Conservation (phyloP, 2,113 vertebrate genomes). For the Atherinomorus stipes region DNA sequence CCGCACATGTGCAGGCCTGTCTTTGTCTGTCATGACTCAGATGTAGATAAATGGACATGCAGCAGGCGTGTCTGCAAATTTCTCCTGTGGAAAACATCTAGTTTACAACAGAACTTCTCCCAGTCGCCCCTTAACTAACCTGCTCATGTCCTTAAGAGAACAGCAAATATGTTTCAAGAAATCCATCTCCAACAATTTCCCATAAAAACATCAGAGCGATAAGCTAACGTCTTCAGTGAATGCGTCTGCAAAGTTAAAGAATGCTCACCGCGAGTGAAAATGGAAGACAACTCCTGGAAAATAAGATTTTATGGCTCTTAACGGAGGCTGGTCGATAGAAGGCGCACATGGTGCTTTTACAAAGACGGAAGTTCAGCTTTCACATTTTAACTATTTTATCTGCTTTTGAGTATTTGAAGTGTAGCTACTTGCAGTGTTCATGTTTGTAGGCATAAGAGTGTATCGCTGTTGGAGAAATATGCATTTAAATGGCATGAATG, state of each 20-base stretch:
- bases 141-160: too few relatives aligned
- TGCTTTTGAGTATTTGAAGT: slow-evolving; percentile 9
- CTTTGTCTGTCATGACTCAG: too few relatives aligned
- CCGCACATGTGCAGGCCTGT: too few relatives aligned
- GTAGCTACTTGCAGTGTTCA: too few relatives aligned
- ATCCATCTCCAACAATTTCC: too few relatives aligned
- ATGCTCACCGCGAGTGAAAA: neutral
- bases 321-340: slow-evolving; percentile 20
- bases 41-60: too few relatives aligned
- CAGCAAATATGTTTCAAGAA: too few relatives aligned
- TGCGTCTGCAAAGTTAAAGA: slow-evolving; percentile 1
- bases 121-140: too few relatives aligned
- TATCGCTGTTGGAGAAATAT: neutral
- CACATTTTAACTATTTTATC: slow-evolving; percentile 24
- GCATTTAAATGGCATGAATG: neutral
- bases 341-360: neutral
- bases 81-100: neutral
- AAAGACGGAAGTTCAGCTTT: slow-evolving; percentile 16
- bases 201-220: too few relatives aligned
- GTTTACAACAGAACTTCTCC: neutral
- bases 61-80: too few relatives aligned
- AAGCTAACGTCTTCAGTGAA: slow-evolving; percentile 5
- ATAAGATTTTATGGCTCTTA: slow-evolving; percentile 40
- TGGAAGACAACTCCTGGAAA: slow-evolving; percentile 15
- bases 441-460: neutral